Evolutionary conservation across 1,140 invertebrate species (phyloP), one percentile per base, ranked within the genome.

Genomic region (Prorops nasuta): DNA sequence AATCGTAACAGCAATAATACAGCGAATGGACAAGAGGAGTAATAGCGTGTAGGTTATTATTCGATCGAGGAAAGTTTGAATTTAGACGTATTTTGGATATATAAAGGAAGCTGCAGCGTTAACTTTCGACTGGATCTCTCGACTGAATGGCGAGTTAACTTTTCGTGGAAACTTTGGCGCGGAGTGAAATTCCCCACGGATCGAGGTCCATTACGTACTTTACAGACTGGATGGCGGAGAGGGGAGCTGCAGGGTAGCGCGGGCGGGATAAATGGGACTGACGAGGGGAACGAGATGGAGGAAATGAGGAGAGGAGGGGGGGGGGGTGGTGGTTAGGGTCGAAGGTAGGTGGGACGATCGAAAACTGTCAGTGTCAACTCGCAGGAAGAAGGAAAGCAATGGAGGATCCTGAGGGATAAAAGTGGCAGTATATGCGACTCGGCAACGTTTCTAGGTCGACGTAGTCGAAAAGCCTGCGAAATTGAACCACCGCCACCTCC

Each of bases 391-490:
- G 43, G 54, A 35, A 54, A 48, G 38, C 44, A 37, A 17, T n/a
- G n/a, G 52, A 47, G 43, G 39, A 58, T 58, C 37, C 36, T 36
- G 7, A n/a, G 38, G 46, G 54, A 61, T 63, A 63, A 61, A 63
- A 45, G 51, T 51, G 51, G 38, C 24, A 17, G 39, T 47, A 58
- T 46, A 63, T 61, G 43, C 36, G 54, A 43, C 37, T 43, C 38
- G 44, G 42, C 48, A 44, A 58, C 60, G 51, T 61, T 63, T 63
- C 59, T 51, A 49, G 51, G 58, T 63, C 60, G 51, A 47, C 55
- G 47, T 61, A 50, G 49, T 17, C 39, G 42, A 49, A 52, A 58
- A 63, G 51, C 51, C 49, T 51, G 39, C 40, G 59, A 63, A 63
- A 63, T 63, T 63, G 49, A 58, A 61, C 48, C 31, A 6, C 16